Evolutionary conservation across 2,113 vertebrate genomes (phyloP), one percentile per base, ranked within the genome.

Genomic region (Cottus gobio): DNA sequence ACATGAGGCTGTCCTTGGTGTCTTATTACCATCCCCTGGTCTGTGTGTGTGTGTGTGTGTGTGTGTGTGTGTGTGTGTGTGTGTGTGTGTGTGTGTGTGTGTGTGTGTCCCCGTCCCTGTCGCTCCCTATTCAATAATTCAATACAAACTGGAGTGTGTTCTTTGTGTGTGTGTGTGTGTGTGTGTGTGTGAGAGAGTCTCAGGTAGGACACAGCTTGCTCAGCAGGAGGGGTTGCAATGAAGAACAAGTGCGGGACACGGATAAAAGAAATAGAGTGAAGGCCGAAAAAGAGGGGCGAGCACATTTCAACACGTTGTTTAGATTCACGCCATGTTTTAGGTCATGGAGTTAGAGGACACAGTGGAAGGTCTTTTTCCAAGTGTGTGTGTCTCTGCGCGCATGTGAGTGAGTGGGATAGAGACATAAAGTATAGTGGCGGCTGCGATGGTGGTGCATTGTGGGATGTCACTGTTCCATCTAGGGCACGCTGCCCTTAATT

Each of bases 401-500:
- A 0, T 9, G 48, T 52, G 37, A n/a, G 54, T 54, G 50, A 31
- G 65, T 37, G 66, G 28, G 54, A 28, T 3, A 56, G 54, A 61
- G 34, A 58, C 34, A 77, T 67, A 77, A 60, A 86, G 68, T 62
- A 28, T 86, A 90, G 73, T 46, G 52, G 44, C 69, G 71, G 80
- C 42, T 2, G 28, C 48, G 54, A 54, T 69, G 83, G 72, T 78
- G 79, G 70, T 90, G 88, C 90, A 90, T 88, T 91, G 91, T 92
- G 92, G 91, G 91, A 85, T 71, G 56, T 87, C 71, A 75, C 73
- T 46, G 77, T 91, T 81, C 77, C 93, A 92, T 93, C 82, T 86
- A 92, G 93, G 93, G 65, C 90, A 91, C 65, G 83, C 79, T 91
- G 94, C 84, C 90, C 92, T 94, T 95, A 95, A 95, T 95, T 95